Conservation (phyloP, 2,797 vertebrate species). For the Semaprochilodus insignis region DNA sequence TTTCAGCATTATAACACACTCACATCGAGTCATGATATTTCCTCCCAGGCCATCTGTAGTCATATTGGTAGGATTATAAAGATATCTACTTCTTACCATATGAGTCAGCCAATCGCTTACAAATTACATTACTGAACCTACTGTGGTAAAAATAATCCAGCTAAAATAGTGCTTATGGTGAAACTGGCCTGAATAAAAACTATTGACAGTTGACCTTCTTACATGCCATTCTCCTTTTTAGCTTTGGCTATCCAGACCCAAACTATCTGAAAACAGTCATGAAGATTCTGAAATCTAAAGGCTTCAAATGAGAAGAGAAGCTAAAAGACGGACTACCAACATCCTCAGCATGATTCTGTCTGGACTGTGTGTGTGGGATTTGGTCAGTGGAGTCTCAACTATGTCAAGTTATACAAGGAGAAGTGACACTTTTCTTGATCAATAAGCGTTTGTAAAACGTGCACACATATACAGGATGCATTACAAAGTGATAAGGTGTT, state of each 20-base stretch:
- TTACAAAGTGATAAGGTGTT: background rate
- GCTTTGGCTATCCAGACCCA: slow-evolving; percentile 69
- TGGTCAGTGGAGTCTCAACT: background rate
- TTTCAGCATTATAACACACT: too few species aligned
- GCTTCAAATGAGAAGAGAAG: slow-evolving; percentile 62
- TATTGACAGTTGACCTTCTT: background rate
- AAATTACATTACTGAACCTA: background rate
- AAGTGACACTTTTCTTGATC: background rate
- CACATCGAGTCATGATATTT: too few species aligned
- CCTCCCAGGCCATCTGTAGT: too few species aligned
- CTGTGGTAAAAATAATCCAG: background rate
- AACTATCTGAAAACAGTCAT: slow-evolving; percentile 71
- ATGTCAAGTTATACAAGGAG: background rate
- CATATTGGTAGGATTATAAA: too few species aligned
- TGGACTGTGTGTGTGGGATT: too few species aligned
- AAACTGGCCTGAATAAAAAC: background rate
- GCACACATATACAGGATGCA: background rate
- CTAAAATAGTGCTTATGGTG: background rate
- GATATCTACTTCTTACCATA: too few species aligned
- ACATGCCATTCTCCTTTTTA: slow-evolving; percentile 48
- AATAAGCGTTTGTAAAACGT: background rate
- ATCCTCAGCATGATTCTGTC: background rate
- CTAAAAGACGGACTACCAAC: background rate
- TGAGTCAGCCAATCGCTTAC: background rate
- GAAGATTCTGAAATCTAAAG: slow-evolving; percentile 67